Conservation (phyloP, 2,797 vertebrate species). For the Betta splendens region DNA sequence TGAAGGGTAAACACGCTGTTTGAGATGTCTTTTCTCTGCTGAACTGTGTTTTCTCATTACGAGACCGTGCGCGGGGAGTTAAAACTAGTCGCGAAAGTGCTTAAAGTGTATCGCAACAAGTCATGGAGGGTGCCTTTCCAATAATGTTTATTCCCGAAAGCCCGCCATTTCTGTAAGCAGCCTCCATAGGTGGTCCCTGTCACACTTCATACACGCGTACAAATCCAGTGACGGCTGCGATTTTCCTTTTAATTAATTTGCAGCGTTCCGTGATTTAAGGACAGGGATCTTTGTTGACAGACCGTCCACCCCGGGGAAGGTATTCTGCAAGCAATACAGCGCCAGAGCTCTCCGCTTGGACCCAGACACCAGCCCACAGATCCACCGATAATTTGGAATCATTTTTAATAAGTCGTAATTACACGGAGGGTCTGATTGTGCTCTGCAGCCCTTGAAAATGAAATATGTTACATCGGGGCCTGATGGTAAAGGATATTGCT, state of each 20-base stretch:
- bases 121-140: constrained; percentile 58
- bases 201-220: constrained; percentile 21
- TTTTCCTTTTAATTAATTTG: constrained; percentile 62
- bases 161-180: constrained; percentile 30
- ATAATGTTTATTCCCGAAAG: constrained; percentile 59
- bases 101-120: constrained; percentile 71
- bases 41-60: constrained; percentile 83
- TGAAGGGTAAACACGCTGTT: constrained; percentile 87
- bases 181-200: constrained; percentile 37
- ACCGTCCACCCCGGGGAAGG: constrained; percentile 69
- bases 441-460: constrained; percentile 85
- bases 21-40: constrained; percentile 84
- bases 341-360: constrained; percentile 75
- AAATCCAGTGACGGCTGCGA: constrained; percentile 40
- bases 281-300: constrained; percentile 66
- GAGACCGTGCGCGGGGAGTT: constrained; percentile 62
- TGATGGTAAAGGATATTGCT: constrained; percentile 88
- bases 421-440: constrained; percentile 84
- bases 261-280: constrained; percentile 54
- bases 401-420: constrained; percentile 89
- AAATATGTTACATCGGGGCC: constrained; percentile 85
- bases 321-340: constrained; percentile 61
- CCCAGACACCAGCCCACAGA: constrained; percentile 79
- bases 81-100: constrained; percentile 76
- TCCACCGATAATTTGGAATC: constrained; percentile 83